phyloP scores from a whole-genome alignment of 2,113 vertebrate species.

The Eurystomus gularis region DNA sequence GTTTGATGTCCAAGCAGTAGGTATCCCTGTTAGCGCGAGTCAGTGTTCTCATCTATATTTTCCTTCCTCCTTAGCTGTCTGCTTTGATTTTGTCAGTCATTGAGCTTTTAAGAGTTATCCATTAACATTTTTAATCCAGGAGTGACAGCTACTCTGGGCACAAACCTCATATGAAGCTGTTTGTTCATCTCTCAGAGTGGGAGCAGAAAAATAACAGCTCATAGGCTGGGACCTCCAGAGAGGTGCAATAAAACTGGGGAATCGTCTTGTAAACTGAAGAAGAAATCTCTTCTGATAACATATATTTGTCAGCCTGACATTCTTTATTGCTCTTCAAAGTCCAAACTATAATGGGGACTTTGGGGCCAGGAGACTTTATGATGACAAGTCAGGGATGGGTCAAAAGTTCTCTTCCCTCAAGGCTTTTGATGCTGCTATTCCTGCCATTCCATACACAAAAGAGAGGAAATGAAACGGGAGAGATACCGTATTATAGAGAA shows the following conservation, averaged over 20 bases:
- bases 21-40: not conserved
- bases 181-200: not conserved
- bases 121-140: not conserved
- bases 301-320: slow-evolving; percentile 57
- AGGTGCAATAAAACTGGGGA: slow-evolving; percentile 30
- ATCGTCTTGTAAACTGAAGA: not conserved
- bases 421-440: not conserved
- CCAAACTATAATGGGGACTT: not conserved
- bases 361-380: not conserved
- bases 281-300: slow-evolving; percentile 46
- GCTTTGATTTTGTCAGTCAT: slow-evolving; percentile 1
- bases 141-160: not conserved
- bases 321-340: slow-evolving; percentile 59
- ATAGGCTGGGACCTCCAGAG: not conserved
- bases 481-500: not conserved
- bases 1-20: not conserved
- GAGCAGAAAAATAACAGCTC: not conserved
- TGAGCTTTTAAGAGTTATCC: slow-evolving; percentile 22
- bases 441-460: not conserved
- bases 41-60: not conserved
- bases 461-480: slow-evolving; percentile 31
- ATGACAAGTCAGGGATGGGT: slow-evolving; percentile 31
- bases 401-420: slow-evolving; percentile 30
- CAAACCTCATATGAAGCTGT: not conserved
- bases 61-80: not conserved